A percentile compares a stretch with the other conserved stretches of the same genome.
Evolutionary conservation across 2,113 vertebrate species (phyloP).

Genomic region (Leptobrachium leishanense): DNA sequence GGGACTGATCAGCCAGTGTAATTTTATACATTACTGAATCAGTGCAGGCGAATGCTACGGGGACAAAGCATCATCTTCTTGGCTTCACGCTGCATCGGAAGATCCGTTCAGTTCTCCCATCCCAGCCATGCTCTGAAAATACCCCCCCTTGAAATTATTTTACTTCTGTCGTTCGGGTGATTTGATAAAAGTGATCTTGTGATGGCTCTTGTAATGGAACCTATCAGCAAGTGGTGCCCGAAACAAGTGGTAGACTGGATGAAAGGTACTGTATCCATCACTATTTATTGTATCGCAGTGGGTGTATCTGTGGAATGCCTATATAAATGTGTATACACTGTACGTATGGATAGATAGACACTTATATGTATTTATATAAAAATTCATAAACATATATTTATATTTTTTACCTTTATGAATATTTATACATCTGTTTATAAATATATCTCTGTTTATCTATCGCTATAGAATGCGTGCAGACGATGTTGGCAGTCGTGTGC

Average conservation of each 20-base stretch:
- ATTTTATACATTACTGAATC: conserved; percentile 73
- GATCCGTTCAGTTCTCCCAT: conserved; percentile 69
- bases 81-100: conserved; percentile 73
- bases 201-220: conserved; percentile 90
- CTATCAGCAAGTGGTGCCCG: conserved; percentile 90
- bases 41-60: conserved; percentile 67
- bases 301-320: neutral
- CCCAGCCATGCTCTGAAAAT: conserved; percentile 76
- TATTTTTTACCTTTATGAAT: too few species aligned
- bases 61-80: conserved; percentile 63
- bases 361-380: too few species aligned
- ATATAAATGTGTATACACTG: too few species aligned
- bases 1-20: conserved; percentile 64
- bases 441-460: too few species aligned
- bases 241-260: conserved; percentile 90
- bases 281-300: neutral
- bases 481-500: too few species aligned
- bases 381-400: too few species aligned
- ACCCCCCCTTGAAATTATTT: conserved; percentile 24
- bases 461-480: too few species aligned
- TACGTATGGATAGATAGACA: neutral
- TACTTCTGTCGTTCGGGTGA: conserved; percentile 62
- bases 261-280: conserved; percentile 74
- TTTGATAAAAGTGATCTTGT: conserved; percentile 75
- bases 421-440: too few species aligned